A percentile compares a stretch with the other conserved stretches of the same genome.
phyloP scores from a whole-genome alignment of 1,140 invertebrate genomes.

The Calephelis nemesis region DNA sequence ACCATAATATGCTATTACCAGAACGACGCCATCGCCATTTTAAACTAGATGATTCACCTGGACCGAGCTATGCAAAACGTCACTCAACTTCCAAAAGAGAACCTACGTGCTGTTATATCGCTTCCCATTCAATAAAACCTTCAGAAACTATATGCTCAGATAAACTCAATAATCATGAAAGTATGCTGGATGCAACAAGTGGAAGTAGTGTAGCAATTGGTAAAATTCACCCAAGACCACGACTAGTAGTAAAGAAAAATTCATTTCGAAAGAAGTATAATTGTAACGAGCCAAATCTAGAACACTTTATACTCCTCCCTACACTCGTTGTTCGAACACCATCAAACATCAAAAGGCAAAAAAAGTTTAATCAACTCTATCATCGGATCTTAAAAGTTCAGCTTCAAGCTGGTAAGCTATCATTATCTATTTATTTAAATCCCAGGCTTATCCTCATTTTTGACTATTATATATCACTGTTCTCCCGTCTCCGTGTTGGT shows the following conservation, averaged over 20 bases:
- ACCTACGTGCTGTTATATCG: conserved; percentile 57
- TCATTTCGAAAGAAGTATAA: conserved; percentile 43
- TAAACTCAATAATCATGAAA: conserved; percentile 7
- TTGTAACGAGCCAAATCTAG: conserved; percentile 54
- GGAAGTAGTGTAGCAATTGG: conserved; percentile 41
- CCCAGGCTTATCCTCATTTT: background rate
- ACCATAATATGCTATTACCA: conserved; percentile 5
- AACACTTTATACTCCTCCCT: conserved; percentile 66
- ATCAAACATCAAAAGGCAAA: conserved; percentile 68
- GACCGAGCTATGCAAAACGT: conserved; percentile 46
- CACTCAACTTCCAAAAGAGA: conserved; percentile 40
- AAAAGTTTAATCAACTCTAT: conserved; percentile 69
- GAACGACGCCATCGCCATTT: background rate
- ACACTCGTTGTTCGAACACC: conserved; percentile 70
- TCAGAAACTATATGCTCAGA: conserved; percentile 10
- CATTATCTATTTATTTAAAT: background rate
- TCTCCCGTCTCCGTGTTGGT: no score
- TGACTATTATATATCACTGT: background rate
- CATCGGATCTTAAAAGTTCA: conserved; percentile 62
- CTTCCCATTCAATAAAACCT: conserved; percentile 39
- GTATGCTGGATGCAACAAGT: conserved; percentile 37
- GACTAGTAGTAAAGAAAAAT: conserved; percentile 61
- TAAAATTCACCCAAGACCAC: conserved; percentile 44
- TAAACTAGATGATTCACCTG: conserved; percentile 47
- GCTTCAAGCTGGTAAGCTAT: conserved; percentile 39